A percentile compares a stretch with the other conserved stretches of the same genome.
Conservation (phyloP, 2,113 vertebrate genomes). For the Benitochromis conjunctus region DNA sequence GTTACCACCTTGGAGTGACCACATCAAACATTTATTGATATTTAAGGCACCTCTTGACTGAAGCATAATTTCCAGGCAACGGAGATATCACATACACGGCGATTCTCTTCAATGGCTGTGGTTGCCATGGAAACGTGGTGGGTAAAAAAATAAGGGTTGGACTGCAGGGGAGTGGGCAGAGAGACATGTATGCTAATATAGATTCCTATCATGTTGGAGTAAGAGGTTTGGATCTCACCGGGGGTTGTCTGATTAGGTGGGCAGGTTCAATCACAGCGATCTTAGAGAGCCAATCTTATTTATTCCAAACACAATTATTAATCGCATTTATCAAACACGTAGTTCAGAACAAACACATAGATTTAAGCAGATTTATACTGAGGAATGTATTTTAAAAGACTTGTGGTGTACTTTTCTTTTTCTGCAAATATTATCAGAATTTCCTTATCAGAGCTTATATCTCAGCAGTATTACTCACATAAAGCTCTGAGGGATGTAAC, state of each 20-base stretch:
- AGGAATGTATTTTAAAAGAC: not conserved
- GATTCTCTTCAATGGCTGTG: constrained; percentile 57
- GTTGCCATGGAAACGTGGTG: constrained; percentile 77
- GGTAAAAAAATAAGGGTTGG: constrained; percentile 37
- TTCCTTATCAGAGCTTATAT: not conserved
- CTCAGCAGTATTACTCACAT: not conserved
- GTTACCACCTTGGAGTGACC: not conserved
- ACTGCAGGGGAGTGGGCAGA: constrained; percentile 54
- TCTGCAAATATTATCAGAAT: not conserved
- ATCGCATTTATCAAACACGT: not conserved
- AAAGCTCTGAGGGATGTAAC: not conserved
- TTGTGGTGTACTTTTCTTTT: not conserved
- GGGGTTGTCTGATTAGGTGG: constrained; percentile 23
- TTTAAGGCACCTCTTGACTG: constrained; percentile 18
- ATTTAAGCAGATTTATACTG: not conserved
- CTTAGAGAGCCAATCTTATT: not conserved
- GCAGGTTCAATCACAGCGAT: not conserved
- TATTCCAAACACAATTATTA: not conserved
- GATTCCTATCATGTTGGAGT: constrained; percentile 32
- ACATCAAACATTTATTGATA: constrained; percentile 34
- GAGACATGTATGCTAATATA: constrained; percentile 55
- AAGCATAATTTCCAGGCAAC: constrained; percentile 35
- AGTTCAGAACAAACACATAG: not conserved
- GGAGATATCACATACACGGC: constrained; percentile 43
- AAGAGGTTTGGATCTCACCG: constrained; percentile 20